A percentile compares a stretch with the other conserved stretches of the same genome.
These are phyloP conservation scores for Pelecanoides urinatrix DNA, from an alignment of 2,113 vertebrate species.

Conservation along the genomic window DNA sequence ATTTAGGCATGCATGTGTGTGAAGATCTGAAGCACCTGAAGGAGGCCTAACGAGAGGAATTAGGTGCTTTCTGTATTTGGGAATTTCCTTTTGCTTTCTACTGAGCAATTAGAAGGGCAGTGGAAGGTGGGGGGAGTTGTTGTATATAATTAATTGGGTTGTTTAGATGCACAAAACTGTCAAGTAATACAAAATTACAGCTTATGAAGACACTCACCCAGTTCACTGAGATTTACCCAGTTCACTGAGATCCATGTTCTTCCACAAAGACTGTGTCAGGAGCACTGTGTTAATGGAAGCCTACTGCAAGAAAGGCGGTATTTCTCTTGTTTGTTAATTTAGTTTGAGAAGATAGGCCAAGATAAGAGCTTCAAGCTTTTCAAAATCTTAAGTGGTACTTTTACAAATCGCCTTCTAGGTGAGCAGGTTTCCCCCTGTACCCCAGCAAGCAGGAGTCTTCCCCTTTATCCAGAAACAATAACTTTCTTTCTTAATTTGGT, in stretches of 20 bases:
- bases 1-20: rapidly evolving
- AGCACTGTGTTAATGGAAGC: not conserved
- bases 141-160: not conserved
- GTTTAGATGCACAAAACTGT: not conserved
- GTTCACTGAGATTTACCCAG: not conserved
- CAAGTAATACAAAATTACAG: not conserved
- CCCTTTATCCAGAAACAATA: not conserved
- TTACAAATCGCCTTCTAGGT: not conserved
- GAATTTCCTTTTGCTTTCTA: not conserved
- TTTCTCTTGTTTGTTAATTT: not conserved
- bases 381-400: not conserved
- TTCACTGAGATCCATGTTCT: not conserved
- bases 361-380: not conserved
- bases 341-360: not conserved
- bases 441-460: not conserved
- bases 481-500: not conserved
- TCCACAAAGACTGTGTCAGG: not conserved
- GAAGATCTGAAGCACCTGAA: not conserved
- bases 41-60: not conserved
- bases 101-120: not conserved
- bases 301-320: not conserved
- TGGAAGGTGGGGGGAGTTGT: not conserved
- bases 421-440: not conserved
- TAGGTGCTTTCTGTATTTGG: not conserved
- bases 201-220: not conserved